phyloP scores from a whole-genome alignment of 2,797 vertebrate genomes.

The Amblyraja radiata region DNA sequence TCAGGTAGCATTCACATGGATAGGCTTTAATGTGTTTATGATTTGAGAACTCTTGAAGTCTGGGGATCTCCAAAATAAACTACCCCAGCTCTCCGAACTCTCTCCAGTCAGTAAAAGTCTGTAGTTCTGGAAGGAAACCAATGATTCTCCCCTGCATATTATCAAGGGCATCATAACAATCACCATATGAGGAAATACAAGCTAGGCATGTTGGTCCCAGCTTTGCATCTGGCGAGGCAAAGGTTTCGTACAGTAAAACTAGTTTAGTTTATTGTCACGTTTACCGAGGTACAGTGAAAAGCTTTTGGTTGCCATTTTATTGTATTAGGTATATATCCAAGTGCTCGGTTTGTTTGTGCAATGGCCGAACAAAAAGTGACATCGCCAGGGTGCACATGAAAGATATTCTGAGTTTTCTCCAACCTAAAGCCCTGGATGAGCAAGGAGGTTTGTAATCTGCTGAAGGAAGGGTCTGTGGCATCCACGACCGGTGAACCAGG shows the following conservation, averaged over 20 bases:
- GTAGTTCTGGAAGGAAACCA: background rate
- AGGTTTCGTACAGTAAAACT: background rate
- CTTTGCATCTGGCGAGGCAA: background rate
- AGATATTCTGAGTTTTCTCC: no score
- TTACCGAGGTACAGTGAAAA: no score
- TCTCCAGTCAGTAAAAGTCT: background rate
- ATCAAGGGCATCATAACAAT: background rate
- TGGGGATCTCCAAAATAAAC: background rate
- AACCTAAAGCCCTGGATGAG: no score
- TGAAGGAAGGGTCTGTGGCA: no score
- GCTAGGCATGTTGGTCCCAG: background rate
- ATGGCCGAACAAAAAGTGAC: no score
- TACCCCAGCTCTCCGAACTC: background rate
- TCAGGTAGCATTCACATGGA: background rate
- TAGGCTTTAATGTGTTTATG: background rate
- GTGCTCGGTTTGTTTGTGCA: no score
- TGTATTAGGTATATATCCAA: no score
- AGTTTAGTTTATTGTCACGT: no score
- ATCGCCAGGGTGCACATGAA: no score
- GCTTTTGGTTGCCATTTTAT: no score
- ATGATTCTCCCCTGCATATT: background rate
- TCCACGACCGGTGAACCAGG: no score
- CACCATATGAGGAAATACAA: background rate
- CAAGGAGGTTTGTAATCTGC: no score
- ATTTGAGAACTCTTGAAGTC: background rate